Percentiles rank a stretch among this genome's conserved stretches.
Evolutionary conservation across 2,797 vertebrate species (phyloP).

Genomic region (Silurus lanzhouensis): DNA sequence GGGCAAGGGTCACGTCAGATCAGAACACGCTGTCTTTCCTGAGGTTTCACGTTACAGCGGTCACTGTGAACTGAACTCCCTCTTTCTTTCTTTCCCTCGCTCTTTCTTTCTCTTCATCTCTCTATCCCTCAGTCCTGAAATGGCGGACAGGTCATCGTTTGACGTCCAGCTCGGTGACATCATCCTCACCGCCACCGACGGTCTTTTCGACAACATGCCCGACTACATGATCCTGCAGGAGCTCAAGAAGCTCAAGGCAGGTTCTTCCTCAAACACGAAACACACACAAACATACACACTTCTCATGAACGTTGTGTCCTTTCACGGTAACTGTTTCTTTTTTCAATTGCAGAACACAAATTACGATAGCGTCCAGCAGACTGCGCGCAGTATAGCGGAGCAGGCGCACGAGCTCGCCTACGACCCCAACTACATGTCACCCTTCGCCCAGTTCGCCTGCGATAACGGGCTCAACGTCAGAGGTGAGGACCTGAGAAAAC

Average conservation of each 20-base stretch:
- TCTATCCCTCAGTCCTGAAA: conserved; percentile 84
- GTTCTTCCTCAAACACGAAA: background rate
- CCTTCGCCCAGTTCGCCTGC: conserved; percentile 97
- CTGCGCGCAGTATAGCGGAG: conserved; percentile 93
- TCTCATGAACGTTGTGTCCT: no score
- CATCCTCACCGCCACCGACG: conserved; percentile 95
- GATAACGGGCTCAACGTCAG: conserved; percentile 97
- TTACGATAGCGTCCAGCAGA: conserved; percentile 96
- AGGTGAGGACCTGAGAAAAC: conserved; percentile 75
- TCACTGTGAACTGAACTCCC: background rate
- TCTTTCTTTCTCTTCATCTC: background rate
- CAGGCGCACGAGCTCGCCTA: conserved; percentile 96
- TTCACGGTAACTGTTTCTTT: background rate
- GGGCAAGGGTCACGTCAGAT: conserved; percentile 41
- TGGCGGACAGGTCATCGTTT: conserved; percentile 93
- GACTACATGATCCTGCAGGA: conserved; percentile 99
- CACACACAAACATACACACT: background rate
- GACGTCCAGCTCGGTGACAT: conserved; percentile 98
- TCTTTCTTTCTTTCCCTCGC: conserved; percentile 37
- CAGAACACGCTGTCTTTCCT: background rate
- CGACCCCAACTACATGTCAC: conserved; percentile 98
- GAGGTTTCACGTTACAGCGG: conserved; percentile 52
- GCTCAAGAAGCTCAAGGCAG: conserved; percentile 93
- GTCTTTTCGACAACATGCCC: conserved; percentile 99
- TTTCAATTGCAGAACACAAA: conserved; percentile 83